These are phyloP conservation scores for Ophraella communa DNA, from an alignment of 2,888 invertebrate genomes.

Conservation along the genomic window DNA sequence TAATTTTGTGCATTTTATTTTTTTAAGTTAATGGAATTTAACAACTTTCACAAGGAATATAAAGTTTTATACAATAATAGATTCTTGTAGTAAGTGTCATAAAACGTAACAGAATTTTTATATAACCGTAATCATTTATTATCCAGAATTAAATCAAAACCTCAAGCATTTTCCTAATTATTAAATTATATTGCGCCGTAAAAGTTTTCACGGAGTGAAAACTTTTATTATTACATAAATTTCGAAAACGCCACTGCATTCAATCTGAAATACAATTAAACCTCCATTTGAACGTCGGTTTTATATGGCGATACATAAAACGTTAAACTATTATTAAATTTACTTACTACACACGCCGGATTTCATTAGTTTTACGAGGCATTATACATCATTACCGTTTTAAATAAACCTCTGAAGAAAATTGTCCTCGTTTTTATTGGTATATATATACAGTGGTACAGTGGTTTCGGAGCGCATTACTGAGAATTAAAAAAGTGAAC, in stretches of 20 bases:
- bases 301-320: conserved; percentile 14
- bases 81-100: too few relatives aligned
- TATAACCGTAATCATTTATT: too few relatives aligned
- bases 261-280: conserved; percentile 13
- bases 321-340: conserved; percentile 16
- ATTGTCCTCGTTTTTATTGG: background rate
- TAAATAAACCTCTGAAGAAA: background rate
- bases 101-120: too few relatives aligned
- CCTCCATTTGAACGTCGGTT: conserved; percentile 9
- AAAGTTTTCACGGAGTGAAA: background rate
- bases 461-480: too few relatives aligned
- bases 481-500: too few relatives aligned
- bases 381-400: conserved; percentile 14
- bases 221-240: conserved; percentile 10
- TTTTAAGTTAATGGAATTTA: too few relatives aligned
- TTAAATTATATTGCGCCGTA: background rate
- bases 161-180: background rate
- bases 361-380: conserved; percentile 23
- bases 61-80: too few relatives aligned
- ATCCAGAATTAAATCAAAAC: too few relatives aligned
- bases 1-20: too few relatives aligned
- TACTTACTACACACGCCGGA: conserved; percentile 6
- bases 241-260: conserved; percentile 7
- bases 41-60: too few relatives aligned
- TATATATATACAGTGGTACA: background rate